A percentile compares a stretch with the other conserved stretches of the same genome.
Evolutionary conservation across 2,113 vertebrate genomes (phyloP).

Genomic region (Tylochromis polylepis): DNA sequence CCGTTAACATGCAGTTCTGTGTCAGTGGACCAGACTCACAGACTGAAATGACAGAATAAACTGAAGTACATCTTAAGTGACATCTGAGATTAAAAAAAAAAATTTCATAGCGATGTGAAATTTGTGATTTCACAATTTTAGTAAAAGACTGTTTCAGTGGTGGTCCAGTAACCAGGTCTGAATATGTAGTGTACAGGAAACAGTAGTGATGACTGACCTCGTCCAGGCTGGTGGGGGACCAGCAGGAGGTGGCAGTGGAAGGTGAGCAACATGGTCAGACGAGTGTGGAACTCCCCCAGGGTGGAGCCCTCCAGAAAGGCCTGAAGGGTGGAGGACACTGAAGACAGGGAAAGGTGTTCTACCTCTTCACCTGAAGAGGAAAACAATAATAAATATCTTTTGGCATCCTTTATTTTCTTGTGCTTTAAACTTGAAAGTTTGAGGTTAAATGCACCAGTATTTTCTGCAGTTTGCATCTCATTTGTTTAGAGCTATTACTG

Average conservation of each 20-base stretch:
- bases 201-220: conserved; percentile 64
- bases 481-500: too few relatives aligned
- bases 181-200: background rate
- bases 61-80: background rate
- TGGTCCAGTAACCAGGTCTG: background rate
- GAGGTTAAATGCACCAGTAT: background rate
- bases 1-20: background rate
- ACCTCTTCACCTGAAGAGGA: conserved; percentile 25
- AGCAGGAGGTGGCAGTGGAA: conserved; percentile 95
- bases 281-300: conserved; percentile 84
- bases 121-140: background rate
- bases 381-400: background rate
- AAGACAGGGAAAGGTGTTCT: conserved; percentile 67
- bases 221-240: conserved; percentile 76
- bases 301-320: conserved; percentile 91
- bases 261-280: conserved; percentile 82
- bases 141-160: background rate
- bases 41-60: background rate
- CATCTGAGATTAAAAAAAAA: background rate
- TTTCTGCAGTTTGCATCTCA: background rate
- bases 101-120: background rate
- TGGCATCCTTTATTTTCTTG: background rate
- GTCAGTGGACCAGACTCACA: background rate
- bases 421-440: background rate
- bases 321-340: conserved; percentile 80